Evolutionary conservation across 2,797 vertebrate species (phyloP).

Genomic region (Acanthurus lineatus): DNA sequence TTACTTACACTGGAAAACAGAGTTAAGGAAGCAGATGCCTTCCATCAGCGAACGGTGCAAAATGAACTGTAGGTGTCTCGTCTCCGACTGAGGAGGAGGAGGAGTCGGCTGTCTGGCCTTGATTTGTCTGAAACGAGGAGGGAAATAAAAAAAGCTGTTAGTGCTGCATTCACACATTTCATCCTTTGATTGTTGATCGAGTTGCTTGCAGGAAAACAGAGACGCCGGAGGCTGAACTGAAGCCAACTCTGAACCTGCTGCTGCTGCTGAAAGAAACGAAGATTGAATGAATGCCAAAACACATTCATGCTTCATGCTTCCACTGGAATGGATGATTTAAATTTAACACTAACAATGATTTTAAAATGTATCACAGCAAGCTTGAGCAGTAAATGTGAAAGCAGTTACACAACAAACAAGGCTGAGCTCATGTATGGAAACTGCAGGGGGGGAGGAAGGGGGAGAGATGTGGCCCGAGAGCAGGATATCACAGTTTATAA

Average conservation of each 20-base stretch:
- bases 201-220: not conserved
- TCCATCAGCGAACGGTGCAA: not conserved
- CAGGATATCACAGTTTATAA: too few relatives aligned
- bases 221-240: conserved; percentile 1
- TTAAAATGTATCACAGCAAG: too few relatives aligned
- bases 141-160: conserved; percentile 8
- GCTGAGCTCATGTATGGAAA: too few relatives aligned
- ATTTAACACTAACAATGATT: not conserved
- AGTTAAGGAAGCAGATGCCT: not conserved
- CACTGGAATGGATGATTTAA: not conserved
- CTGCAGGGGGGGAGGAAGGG: too few relatives aligned
- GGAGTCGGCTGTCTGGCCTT: not conserved
- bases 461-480: too few relatives aligned
- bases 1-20: not conserved
- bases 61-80: not conserved
- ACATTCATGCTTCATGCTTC: not conserved
- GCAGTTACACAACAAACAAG: too few relatives aligned
- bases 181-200: conserved; percentile 7
- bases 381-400: too few relatives aligned
- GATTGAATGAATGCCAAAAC: too few relatives aligned
- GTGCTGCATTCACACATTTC: conserved; percentile 8
- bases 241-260: not conserved
- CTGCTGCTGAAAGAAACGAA: conserved; percentile 1
- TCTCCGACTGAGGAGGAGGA: not conserved
- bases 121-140: conserved; percentile 22